Conservation (phyloP, 2,797 vertebrate species). For the Anguilla pacifica region DNA sequence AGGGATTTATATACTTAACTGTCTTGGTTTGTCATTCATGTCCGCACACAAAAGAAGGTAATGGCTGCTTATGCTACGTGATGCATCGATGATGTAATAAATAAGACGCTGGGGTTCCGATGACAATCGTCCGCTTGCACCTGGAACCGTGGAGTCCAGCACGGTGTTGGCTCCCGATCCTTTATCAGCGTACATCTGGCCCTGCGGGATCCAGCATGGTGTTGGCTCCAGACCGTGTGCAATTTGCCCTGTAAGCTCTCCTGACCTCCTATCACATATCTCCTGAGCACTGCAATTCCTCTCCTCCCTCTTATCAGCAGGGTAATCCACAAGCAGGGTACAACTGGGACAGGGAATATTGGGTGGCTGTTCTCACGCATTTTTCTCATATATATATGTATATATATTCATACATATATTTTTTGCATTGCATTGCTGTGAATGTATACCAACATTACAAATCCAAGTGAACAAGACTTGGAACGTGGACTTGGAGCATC, state of each 20-base stretch:
- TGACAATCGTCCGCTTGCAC: neutral
- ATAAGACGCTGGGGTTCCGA: neutral
- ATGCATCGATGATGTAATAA: neutral
- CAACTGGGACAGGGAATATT: neutral
- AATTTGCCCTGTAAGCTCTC: neutral
- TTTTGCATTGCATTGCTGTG: neutral
- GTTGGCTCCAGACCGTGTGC: neutral
- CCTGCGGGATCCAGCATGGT: neutral
- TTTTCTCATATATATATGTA: too few relatives aligned
- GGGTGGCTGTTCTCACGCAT: neutral
- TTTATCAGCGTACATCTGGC: neutral
- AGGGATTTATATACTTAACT: neutral
- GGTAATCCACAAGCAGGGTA: neutral
- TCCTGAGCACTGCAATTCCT: neutral
- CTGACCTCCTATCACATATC: neutral
- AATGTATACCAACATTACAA: neutral
- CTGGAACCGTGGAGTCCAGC: neutral
- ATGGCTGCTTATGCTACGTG: neutral
- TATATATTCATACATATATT: too few relatives aligned
- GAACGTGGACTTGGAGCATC: neutral
- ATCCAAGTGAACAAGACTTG: neutral
- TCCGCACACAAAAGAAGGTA: neutral
- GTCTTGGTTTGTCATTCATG: neutral
- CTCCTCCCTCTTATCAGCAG: neutral
- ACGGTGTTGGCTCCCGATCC: neutral